A percentile compares a stretch with the other conserved stretches of the same genome.
These are phyloP conservation scores for Sepioteuthis lessoniana DNA, from an alignment of 2,888 invertebrate species.

Conservation along the genomic window DNA sequence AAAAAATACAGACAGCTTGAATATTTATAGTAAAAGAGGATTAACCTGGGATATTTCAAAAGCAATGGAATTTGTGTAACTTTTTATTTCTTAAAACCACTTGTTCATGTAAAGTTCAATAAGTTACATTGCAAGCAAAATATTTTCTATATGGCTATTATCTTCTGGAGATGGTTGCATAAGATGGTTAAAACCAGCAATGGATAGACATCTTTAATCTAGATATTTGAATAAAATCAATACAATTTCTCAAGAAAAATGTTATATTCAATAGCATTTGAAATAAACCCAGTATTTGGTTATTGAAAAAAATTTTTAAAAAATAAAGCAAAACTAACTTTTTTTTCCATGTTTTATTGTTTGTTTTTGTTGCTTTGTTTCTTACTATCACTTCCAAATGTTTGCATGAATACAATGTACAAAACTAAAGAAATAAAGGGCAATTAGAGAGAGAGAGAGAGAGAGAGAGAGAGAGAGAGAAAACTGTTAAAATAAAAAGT, in stretches of 20 bases:
- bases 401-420: slow-evolving; percentile 48
- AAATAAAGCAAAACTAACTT: neutral
- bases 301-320: neutral
- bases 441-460: neutral
- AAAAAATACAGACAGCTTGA: no score
- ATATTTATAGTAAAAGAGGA: no score
- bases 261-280: no score
- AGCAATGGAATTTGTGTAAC: neutral
- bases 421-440: slow-evolving; percentile 44
- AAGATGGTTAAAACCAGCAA: neutral
- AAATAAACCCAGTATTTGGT: no score
- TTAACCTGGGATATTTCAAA: neutral
- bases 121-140: no score
- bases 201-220: neutral
- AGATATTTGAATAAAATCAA: no score
- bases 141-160: no score
- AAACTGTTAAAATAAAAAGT: neutral
- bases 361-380: slow-evolving; percentile 44
- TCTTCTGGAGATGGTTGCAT: neutral
- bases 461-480: neutral
- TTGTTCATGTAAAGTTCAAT: no score
- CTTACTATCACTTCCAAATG: slow-evolving; percentile 45
- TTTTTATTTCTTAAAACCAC: no score
- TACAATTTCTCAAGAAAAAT: no score
- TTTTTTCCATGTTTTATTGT: slow-evolving; percentile 38